A percentile compares a stretch with the other conserved stretches of the same genome.
These are phyloP conservation scores for Sceliomorpha sp. DNA, from an alignment of 2,888 invertebrate species.

Conservation along the genomic window DNA sequence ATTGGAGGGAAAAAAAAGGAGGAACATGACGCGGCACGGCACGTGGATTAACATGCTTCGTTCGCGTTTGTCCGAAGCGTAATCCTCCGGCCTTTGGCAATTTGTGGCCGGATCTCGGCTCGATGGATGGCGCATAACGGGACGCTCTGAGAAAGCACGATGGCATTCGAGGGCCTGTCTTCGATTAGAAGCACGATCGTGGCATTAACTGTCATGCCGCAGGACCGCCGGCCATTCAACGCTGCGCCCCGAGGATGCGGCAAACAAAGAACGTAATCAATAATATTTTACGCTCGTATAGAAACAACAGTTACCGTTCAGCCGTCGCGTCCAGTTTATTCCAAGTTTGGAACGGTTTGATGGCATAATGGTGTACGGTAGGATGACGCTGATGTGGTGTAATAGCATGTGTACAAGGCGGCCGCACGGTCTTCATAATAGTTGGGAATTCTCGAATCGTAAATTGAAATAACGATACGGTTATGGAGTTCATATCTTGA, in stretches of 20 bases:
- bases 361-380: too few species aligned
- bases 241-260: slow-evolving; percentile 33
- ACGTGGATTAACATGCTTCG: slow-evolving; percentile 4
- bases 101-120: slow-evolving; percentile 27
- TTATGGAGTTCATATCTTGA: too few species aligned
- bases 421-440: too few species aligned
- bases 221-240: slow-evolving; percentile 28
- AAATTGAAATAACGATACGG: too few species aligned
- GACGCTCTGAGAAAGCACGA: slow-evolving; percentile 48
- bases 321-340: too few species aligned
- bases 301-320: slow-evolving; percentile 28
- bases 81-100: slow-evolving; percentile 44
- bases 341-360: too few species aligned
- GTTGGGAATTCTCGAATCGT: too few species aligned
- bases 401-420: too few species aligned
- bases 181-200: slow-evolving; percentile 55
- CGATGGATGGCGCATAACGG: slow-evolving; percentile 49
- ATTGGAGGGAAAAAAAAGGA: slow-evolving; percentile 2
- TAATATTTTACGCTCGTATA: slow-evolving; percentile 45
- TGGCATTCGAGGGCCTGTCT: slow-evolving; percentile 42
- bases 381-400: too few species aligned
- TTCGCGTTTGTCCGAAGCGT: slow-evolving; percentile 32
- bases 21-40: slow-evolving; percentile 23
- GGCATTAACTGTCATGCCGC: slow-evolving; percentile 52
- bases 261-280: slow-evolving; percentile 47